Conservation (phyloP, 2,113 vertebrate genomes). For the Ardeotis arabs region DNA sequence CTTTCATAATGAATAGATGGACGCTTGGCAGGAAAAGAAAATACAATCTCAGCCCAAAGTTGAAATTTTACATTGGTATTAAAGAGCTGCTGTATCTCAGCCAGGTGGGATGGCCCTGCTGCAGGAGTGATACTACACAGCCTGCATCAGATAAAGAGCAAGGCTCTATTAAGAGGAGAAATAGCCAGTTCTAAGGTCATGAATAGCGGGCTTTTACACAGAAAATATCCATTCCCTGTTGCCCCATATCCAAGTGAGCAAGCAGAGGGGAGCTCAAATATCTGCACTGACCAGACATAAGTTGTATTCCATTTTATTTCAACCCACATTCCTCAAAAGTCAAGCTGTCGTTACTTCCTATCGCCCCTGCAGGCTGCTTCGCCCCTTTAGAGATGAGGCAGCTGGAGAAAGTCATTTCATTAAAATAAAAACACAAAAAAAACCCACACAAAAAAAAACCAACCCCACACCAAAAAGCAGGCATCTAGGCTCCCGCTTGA, state of each 20-base stretch:
- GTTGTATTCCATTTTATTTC: neutral
- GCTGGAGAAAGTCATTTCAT: conserved; percentile 34
- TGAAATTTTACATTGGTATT: neutral
- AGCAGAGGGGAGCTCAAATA: neutral
- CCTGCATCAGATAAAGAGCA: neutral
- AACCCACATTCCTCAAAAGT: neutral
- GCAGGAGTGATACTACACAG: neutral
- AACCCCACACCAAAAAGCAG: neutral
- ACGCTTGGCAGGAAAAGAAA: neutral
- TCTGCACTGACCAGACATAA: neutral
- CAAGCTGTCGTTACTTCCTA: neutral
- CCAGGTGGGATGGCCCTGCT: neutral
- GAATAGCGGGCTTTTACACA: neutral
- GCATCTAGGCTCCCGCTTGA: neutral
- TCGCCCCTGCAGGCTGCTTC: neutral
- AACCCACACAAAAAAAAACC: too few relatives aligned
- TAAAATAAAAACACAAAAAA: neutral
- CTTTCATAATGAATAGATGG: neutral
- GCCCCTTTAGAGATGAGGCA: neutral
- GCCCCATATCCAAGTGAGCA: neutral
- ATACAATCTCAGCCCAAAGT: neutral
- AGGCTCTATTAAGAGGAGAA: neutral
- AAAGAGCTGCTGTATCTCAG: neutral
- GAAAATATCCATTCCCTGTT: neutral
- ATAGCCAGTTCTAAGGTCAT: neutral